These are phyloP conservation scores for Cyclargus thomasi DNA, from an alignment of 1,140 invertebrate genomes.

Conservation along the genomic window DNA sequence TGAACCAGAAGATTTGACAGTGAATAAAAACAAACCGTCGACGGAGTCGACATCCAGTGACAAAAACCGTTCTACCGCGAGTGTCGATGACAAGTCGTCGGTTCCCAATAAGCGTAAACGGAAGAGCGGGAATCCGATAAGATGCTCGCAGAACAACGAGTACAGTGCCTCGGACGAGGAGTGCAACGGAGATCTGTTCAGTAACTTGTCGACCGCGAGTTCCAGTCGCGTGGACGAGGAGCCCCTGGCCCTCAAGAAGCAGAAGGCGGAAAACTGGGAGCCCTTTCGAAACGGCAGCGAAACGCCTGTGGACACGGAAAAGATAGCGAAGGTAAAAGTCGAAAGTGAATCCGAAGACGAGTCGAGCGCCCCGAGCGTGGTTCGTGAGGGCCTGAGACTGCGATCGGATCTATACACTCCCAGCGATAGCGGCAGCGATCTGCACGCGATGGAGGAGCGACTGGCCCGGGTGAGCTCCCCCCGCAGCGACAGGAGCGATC, in stretches of 20 bases:
- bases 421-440: slow-evolving; percentile 67
- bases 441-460: slow-evolving; percentile 58
- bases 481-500: slow-evolving; percentile 73
- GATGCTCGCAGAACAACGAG: slow-evolving; percentile 83
- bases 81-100: slow-evolving; percentile 57
- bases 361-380: slow-evolving; percentile 62
- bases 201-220: slow-evolving; percentile 56
- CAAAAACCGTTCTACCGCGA: slow-evolving; percentile 37
- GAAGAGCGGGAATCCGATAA: slow-evolving; percentile 91
- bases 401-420: slow-evolving; percentile 72
- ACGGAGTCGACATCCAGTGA: slow-evolving; percentile 18
- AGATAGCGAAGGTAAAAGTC: slow-evolving; percentile 54
- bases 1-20: slow-evolving; percentile 81
- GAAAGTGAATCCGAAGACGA: slow-evolving; percentile 69
- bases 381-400: slow-evolving; percentile 65
- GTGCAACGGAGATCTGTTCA: slow-evolving; percentile 71
- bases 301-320: slow-evolving; percentile 53
- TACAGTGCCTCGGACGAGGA: slow-evolving; percentile 78
- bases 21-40: slow-evolving; percentile 77
- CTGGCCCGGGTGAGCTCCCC: slow-evolving; percentile 72
- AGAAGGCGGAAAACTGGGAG: slow-evolving; percentile 65
- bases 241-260: slow-evolving; percentile 78
- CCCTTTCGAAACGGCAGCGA: slow-evolving; percentile 65
- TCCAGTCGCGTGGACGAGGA: slow-evolving; percentile 64
- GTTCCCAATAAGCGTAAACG: slow-evolving; percentile 83